Conservation (phyloP, 1,140 invertebrate genomes). For the Drosophila biarmipes region DNA sequence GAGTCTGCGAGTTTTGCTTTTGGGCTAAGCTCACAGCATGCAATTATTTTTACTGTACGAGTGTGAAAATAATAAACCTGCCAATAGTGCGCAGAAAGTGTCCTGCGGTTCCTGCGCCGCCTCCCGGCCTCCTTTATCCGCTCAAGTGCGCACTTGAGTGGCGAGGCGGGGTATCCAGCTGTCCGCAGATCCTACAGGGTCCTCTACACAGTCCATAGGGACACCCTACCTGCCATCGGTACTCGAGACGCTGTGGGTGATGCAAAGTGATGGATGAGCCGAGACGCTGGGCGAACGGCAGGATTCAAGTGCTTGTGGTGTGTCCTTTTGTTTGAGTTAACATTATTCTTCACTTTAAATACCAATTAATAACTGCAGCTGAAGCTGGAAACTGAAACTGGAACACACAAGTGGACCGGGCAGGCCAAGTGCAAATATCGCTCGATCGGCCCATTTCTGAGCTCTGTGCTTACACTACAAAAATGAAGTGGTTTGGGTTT, state of each 20-base stretch:
- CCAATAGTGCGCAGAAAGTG: constrained; percentile 64
- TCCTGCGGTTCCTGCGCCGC: constrained; percentile 63
- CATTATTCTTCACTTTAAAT: constrained; percentile 82
- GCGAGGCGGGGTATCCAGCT: constrained; percentile 46
- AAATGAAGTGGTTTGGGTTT: neutral
- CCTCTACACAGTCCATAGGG: neutral
- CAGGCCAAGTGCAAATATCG: constrained; percentile 67
- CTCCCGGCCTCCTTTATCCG: constrained; percentile 22
- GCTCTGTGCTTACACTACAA: constrained; percentile 21
- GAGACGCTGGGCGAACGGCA: constrained; percentile 28
- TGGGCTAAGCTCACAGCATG: constrained; percentile 76
- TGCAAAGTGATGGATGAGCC: constrained; percentile 65
- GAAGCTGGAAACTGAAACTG: constrained; percentile 59
- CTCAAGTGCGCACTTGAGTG: constrained; percentile 62
- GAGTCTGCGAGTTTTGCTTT: constrained; percentile 51
- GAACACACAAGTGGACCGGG: constrained; percentile 75
- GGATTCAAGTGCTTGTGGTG: constrained; percentile 72
- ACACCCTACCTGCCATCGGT: constrained; percentile 47
- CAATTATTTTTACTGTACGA: constrained; percentile 68
- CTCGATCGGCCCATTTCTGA: constrained; percentile 4
- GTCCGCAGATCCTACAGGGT: constrained; percentile 3
- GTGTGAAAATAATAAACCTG: constrained; percentile 82
- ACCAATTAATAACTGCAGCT: constrained; percentile 81
- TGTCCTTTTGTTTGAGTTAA: constrained; percentile 74
- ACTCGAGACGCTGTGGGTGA: constrained; percentile 77